These are phyloP conservation scores for Philaenus spumarius DNA, from an alignment of 1,140 invertebrate species.

Conservation along the genomic window DNA sequence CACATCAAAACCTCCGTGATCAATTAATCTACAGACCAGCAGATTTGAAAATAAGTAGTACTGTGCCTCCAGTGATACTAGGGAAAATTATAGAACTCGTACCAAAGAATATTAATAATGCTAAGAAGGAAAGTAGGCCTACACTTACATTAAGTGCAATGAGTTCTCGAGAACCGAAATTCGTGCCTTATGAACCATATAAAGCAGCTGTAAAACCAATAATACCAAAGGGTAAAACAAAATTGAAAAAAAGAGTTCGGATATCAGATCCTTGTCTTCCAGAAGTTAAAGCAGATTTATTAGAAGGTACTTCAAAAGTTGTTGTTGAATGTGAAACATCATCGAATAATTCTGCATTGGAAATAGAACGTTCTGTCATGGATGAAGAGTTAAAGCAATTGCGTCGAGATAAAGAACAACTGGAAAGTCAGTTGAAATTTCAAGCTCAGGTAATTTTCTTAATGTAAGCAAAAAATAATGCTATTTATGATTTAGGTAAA, in stretches of 20 bases:
- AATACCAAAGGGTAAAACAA: constrained; percentile 44
- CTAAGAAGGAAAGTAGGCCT: constrained; percentile 35
- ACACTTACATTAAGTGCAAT: constrained; percentile 39
- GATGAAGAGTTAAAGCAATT: constrained; percentile 50
- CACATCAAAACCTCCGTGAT: constrained; percentile 34
- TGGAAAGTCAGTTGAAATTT: constrained; percentile 64
- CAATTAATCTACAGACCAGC: constrained; percentile 44
- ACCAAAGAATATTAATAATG: constrained; percentile 36
- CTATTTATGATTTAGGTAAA: too few species aligned
- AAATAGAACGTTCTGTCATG: constrained; percentile 38
- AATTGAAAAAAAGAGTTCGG: constrained; percentile 30
- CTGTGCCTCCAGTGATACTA: constrained; percentile 39
- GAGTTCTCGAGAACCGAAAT: constrained; percentile 69
- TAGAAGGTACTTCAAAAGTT: constrained; percentile 29
- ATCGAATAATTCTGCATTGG: constrained; percentile 28
- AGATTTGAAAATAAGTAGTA: constrained; percentile 39
- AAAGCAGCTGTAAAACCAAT: constrained; percentile 77
- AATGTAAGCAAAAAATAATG: too few species aligned
- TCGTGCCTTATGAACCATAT: constrained; percentile 84
- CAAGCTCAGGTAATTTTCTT: constrained; percentile 72
- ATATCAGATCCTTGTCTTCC: not conserved
- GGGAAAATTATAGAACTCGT: constrained; percentile 43
- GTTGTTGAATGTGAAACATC: not conserved
- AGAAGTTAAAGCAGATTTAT: constrained; percentile 28
- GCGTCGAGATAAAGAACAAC: constrained; percentile 52